These are phyloP conservation scores for Nibea coibor DNA, from an alignment of 2,113 vertebrate species.

Conservation along the genomic window DNA sequence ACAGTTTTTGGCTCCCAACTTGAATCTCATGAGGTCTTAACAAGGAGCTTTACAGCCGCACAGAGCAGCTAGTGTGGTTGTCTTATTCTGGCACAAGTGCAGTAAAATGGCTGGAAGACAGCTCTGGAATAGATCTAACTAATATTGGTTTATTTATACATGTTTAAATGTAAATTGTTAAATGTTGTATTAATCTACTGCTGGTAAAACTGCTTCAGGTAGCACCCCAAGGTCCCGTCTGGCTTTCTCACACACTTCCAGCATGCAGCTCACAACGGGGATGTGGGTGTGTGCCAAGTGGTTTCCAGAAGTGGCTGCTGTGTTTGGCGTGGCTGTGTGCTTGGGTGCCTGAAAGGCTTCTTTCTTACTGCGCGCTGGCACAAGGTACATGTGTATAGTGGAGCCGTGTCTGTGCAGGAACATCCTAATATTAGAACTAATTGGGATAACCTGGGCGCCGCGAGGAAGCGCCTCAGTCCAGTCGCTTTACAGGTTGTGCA, in stretches of 20 bases:
- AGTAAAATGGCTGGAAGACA: background rate
- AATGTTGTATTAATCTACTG: background rate
- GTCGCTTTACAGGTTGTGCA: background rate
- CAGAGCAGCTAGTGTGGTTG: background rate
- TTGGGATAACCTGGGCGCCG: slow-evolving; percentile 52
- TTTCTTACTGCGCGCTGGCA: slow-evolving; percentile 79
- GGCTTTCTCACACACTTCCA: slow-evolving; percentile 44
- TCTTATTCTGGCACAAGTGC: background rate
- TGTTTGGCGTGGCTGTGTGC: slow-evolving; percentile 75
- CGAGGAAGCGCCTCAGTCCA: slow-evolving; percentile 17
- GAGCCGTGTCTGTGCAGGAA: slow-evolving; percentile 57
- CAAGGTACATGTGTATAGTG: slow-evolving; percentile 36
- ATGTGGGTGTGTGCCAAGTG: slow-evolving; percentile 74
- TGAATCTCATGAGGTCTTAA: background rate
- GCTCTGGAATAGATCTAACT: background rate
- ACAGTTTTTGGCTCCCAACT: background rate
- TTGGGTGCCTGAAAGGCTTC: slow-evolving; percentile 79
- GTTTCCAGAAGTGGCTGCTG: slow-evolving; percentile 86
- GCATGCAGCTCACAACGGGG: slow-evolving; percentile 53
- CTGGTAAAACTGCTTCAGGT: slow-evolving; percentile 41
- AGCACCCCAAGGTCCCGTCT: slow-evolving; percentile 26
- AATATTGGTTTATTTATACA: background rate
- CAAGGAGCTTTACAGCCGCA: background rate
- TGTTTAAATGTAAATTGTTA: background rate
- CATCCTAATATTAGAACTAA: slow-evolving; percentile 72